Evolutionary conservation across 1,140 invertebrate genomes (phyloP), one percentile per base, ranked within the genome.

Genomic region (Polyergus mexicanus): DNA sequence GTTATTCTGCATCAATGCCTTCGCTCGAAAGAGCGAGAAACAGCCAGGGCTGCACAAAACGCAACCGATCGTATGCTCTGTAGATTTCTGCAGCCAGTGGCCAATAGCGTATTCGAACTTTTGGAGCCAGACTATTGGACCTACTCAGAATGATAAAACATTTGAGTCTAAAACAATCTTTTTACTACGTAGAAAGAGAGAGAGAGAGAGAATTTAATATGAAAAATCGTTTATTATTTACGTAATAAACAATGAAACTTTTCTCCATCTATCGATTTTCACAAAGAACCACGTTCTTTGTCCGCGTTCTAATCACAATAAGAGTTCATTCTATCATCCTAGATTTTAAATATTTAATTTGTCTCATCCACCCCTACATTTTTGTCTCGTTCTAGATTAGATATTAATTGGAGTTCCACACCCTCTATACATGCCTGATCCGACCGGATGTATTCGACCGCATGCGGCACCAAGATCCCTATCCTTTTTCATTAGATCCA

Each of bases 71-170:
- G 98, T 97, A 92, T 99, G 98, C 94, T 99, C 98, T 0, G 98
- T 98, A n/a, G 98, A 98, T 93, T 99, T 99, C 95, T 99, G 98
- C 63, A 99, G 96, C 98, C 98, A 99, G 96, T 99, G 98, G 62
- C 98, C 98, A 91, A 99, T 97, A 3, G 98, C 98, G 91, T 99
- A 99, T 94, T 99, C 98, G 92, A 99, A 99, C 92, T 98, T 97
- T 94, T 99, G 98, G 91, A 99, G 98, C 98, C 98, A 99, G 25
- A 98, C 97, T 97, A 99, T 98, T 3, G 98, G 97, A 80, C 98
- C 97, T 96, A 63, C 25, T 80, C 6, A 38, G 5, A 56, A 74
- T 3, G 44, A 4, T 32, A 60, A 58, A 78, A 35, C 25, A 41
- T 44, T 69, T 56, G 19, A 77, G 11, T 8, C 6, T 35, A 32